Base-by-base conservation (phyloP, 2,888 invertebrate species). In the Fragum fragum region DNA sequence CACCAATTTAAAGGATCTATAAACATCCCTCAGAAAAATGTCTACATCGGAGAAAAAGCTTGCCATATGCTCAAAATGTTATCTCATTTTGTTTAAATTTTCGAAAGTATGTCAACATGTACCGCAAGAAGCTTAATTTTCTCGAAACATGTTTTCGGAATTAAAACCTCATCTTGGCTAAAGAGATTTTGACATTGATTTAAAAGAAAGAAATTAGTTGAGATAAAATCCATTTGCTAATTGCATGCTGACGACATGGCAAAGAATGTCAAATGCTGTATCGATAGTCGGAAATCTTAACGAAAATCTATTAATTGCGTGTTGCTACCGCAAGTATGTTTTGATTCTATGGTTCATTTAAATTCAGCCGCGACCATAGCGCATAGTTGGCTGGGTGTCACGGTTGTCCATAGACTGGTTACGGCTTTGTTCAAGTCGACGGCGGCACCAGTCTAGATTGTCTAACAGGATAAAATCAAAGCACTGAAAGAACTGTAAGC, bases 171-270 rank as follows among this genome's bases (percentile, higher is more conserved):
- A 47, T 47, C 47, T 47, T n/a, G 7, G 5, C 47, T n/a, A 14
- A 47, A n/a, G 14, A 14, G 16, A 14, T 9, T 47, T 47, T 47
- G 47, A 47, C 47, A 47, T 47, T 47, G 47, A 47, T 47, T 47
- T 47, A 47, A 47, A 47, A 47, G 47, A 47, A 47, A n/a, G 47
- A 47, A 47, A 47, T 47, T 47, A 47, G 47, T 47, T 47, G 47
- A 47, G 47, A 47, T 47, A 47, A 47, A 47, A 47, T 47, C 47
- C 47, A 47, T 47, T 47, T 47, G 47, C 47, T 47, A 47, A 47
- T 47, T 47, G 47, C 47, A 47, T 47, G 47, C 14, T 14, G 47
- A 47, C 47, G n/a, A 47, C 47, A 16, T 47, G 47, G 18, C 47
- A 47, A 47, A 14, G 47, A 47, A n/a, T 47, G 47, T 47, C 47